Conservation (phyloP, 2,797 vertebrate species). For the Arctocebus calabarensis region DNA sequence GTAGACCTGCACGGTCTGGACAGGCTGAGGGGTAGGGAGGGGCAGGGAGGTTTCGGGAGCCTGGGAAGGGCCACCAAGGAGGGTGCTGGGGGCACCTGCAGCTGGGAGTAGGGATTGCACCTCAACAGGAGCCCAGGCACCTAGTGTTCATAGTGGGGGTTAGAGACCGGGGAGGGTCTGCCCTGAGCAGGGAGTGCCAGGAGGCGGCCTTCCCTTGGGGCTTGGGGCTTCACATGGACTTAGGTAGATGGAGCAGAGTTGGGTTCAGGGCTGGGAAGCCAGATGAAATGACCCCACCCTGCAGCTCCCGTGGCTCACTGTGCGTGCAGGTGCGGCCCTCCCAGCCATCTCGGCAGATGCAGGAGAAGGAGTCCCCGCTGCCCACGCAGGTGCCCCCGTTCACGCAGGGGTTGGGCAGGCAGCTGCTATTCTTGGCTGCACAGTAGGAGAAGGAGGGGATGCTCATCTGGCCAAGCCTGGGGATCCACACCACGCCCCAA, state of each 20-base stretch:
- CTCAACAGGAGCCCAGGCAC: accelerated
- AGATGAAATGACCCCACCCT: neutral
- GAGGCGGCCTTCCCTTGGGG: neutral
- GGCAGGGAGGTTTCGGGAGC: neutral
- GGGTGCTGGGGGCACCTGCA: neutral
- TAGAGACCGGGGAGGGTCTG: accelerated
- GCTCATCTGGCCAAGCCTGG: accelerated
- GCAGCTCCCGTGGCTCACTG: conserved; percentile 87
- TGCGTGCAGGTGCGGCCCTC: conserved; percentile 94
- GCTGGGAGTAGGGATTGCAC: accelerated
- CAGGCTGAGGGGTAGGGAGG: neutral
- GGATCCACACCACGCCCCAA: accelerated
- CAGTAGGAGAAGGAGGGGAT: accelerated
- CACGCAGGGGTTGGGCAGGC: conserved; percentile 94
- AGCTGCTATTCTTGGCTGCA: conserved; percentile 95
- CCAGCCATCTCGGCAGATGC: conserved; percentile 98
- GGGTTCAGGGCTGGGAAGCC: neutral
- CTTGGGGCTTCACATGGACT: accelerated
- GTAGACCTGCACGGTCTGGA: neutral
- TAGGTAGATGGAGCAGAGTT: accelerated
- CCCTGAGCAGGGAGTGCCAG: accelerated
- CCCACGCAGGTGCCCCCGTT: conserved; percentile 97
- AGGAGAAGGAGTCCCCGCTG: conserved; percentile 94
- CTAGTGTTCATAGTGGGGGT: accelerated
- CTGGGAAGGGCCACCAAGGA: neutral